Base-by-base conservation (phyloP, 53 echinoderm and acorn worm genomes). In the Actinopyga echinites region DNA sequence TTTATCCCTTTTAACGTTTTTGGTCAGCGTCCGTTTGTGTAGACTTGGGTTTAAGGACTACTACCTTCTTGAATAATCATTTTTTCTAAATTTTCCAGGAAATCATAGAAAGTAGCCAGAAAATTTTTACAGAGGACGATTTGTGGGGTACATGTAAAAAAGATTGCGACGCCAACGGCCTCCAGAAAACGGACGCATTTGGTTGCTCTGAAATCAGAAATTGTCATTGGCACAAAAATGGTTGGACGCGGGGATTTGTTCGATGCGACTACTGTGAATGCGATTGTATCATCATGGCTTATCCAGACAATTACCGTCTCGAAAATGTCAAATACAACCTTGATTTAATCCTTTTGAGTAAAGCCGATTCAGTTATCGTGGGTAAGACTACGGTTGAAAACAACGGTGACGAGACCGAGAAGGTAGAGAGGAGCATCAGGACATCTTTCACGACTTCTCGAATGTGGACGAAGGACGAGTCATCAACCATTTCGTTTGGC, bases 221-320 rank as follows among this genome's bases (percentile, higher is more conserved):
- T 33, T 68, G 38, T 38, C 31, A 5, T 0, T 9, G 9, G 8
- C 36, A 68, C 6, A 37, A 22, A 8, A 12, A 13, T 10, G 68
- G 37, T 36, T 68, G 7, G 32, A 0, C 8, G 1, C 1, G 21
- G 9, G 68, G 38, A 29, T 68, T 68, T 6, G 20, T 17, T 22
- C 20, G 13, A 34, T 37, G 68, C 13, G 68, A 68, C 68, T 68
- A 68, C 34, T 68, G 38, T 17, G 38, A 68, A n/a, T 68, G 68
- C 21, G 37, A 34, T 20, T 37, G 68, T 33, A n/a, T 12, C 5
- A 6, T 20, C 2, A 68, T 22, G 35, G 34, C 22, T 15, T 6
- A 5, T 20, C 68, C 68, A 19, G 6, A 33, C 17, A 30, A 20
- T 32, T 68, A 37, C 38, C 30, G 68, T 4, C 3, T 68, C 12